Base-by-base conservation (phyloP, 2,888 invertebrate species). In the Pseudolycoriella hygida region DNA sequence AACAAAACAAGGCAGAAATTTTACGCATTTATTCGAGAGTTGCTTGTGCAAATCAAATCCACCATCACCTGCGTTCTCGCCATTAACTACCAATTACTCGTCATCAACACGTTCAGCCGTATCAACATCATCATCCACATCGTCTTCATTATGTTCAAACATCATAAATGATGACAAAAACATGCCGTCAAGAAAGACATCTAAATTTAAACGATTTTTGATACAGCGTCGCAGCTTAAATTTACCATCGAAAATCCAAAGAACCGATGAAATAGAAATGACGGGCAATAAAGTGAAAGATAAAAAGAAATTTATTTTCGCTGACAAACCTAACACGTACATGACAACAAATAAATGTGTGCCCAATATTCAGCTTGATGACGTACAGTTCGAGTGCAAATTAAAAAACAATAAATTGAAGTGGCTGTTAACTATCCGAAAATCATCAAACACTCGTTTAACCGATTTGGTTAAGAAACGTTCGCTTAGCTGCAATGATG, bases 121-220 rank as follows among this genome's bases (percentile, higher is more conserved):
- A 5, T 34, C 34, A 34, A 14, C 34, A 34, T 34, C 34, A 34
- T 34, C 34, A 12, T 14, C 12, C 4, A 14, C 34, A 12, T 34
- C 34, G 15, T 34, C 34, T 14, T 34, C 34, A 34, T 34, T 14
- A 34, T 34, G n/a, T 12, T 34, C 34, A 12, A 34, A 12, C 12
- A 12, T 14, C 12, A 40, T 19, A 17, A 17, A 32, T 43, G 32
- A 32, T 17, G 17, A 43, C 17, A 15, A 43, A 18, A 17, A 43
- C n/a, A 34, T 19, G 18, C 17, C 32, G 12, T 4, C 17, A 17
- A 37, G 20, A 38, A 18, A 34, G 5, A 8, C 19, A 14, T 15
- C 44, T 12, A 44, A 44, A 44, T 44, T 44, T 31, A 44, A 44
- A 44, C 38, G 44, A 18, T 44, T 44, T 39, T 15, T 44, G 17